Evolutionary conservation across 2,797 vertebrate genomes (phyloP), one percentile per base, ranked within the genome.

Genomic region (Chelmon rostratus): DNA sequence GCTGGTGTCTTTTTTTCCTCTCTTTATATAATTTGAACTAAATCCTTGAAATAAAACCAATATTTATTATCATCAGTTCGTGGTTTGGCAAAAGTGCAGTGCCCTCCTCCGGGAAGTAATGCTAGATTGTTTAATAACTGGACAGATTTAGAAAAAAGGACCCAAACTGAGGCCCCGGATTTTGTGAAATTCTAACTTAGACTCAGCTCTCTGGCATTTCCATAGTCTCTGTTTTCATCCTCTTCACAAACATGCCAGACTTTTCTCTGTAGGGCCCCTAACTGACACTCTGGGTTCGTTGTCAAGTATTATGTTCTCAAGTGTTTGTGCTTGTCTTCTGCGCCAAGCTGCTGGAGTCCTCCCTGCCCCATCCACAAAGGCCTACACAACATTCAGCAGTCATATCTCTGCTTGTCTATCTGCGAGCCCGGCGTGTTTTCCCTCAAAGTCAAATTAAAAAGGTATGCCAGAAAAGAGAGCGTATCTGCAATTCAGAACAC

Each of bases 401-500:
- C 83, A 84, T 90, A 86, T 88, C 89, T 81, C 65, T 76, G 79
- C 76, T 79, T 87, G 90, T 91, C 93, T 86, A 82, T 87, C 86
- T 79, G 4, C 71, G 78, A 89, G 89, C 87, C 81, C 76, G 37
- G 83, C 68, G 76, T 90, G 83, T 90, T 92, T 87, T 81, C 82
- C 82, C 87, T 93, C 90, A 92, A 92, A 93, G 92, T 93, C 90
- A 89, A 93, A 93, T 92, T 93, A 92, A 91, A 93, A 90, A 92
- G 92, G 90, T 91, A 91, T 92, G 93, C 92, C 89, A 92, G 86
- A 93, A 91, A 88, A 88, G 82, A 85, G 80, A 91, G 86, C 78
- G 68, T 91, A 92, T 94, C 91, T 92, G 92, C 92, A 93, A 94
- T 95, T 93, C 93, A 91, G 90, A 94, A 94, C 94, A 94, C 92